Evolutionary conservation across 1,140 invertebrate genomes (phyloP), one percentile per base, ranked within the genome.

Genomic region (Drosophila orena): DNA sequence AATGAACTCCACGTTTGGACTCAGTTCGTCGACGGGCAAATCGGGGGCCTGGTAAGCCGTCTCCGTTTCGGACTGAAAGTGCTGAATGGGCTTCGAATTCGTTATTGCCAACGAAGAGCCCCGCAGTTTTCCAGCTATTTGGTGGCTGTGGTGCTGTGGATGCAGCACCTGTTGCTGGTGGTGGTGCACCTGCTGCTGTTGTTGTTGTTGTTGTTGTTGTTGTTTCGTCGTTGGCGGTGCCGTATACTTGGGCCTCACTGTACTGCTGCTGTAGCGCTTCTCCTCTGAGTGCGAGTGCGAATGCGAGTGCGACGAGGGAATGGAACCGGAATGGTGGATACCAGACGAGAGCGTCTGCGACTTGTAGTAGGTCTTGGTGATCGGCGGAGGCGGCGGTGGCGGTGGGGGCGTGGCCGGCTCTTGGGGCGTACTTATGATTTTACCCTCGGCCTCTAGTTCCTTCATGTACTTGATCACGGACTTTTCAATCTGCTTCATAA

Each of bases 401-500:
- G 77, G 38, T 6, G 58, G 34, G 1, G 27, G 57, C 1, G 66
- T 35, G 7, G 34, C 42, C 27, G 62, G 58, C 42, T 89, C 85
- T 11, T 89, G 84, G 1, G 85, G 80, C 1, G 91, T 79, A 20
- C 91, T 79, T 1, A 91, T 59, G 1, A 92, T 91, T 27, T 92
- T 92, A 12, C 91, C 91, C 58, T 91, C 91, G 0, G 88, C 83
- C 53, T 92, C 90, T 38, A 92, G 59, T 20, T 91, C 89, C n/a
- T 91, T 91, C 89, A 92, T 92, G 35, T 92, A 92, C 46, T 91
- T 91, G 40, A 91, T 89, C 0, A 92, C 91, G 0, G 90, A 91
- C 52, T 92, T 81, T 34, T 92, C 91, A 30, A 92, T 92, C 44
- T 92, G 90, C 20, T 92, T 92, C 79, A 92, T 89, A 5, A 92